Evolutionary conservation across 2,113 vertebrate species (phyloP).

Genomic region (Tauraco erythrolophus): DNA sequence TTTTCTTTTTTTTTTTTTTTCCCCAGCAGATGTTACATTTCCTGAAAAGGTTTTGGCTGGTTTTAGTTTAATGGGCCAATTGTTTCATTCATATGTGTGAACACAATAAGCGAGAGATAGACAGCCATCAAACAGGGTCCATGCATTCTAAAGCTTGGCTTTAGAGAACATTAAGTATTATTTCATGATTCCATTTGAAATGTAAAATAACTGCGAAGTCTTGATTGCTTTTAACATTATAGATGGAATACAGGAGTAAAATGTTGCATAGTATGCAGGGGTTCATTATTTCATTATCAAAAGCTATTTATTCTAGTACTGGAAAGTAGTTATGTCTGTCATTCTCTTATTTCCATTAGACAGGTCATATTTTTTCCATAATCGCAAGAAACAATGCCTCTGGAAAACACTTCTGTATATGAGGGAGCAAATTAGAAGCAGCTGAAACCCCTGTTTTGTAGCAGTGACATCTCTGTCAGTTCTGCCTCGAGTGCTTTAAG

Average conservation of each 20-base stretch:
- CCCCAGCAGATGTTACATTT: neutral
- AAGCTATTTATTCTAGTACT: neutral
- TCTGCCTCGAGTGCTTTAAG: neutral
- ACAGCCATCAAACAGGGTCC: neutral
- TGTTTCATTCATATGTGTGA: neutral
- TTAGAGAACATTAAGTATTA: neutral
- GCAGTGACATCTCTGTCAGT: neutral
- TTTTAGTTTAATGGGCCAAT: neutral
- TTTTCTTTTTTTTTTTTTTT: too few relatives aligned
- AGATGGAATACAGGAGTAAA: neutral
- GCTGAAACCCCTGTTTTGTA: conserved; percentile 11
- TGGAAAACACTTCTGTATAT: conserved; percentile 18
- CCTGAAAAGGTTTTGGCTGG: neutral
- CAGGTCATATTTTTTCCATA: neutral
- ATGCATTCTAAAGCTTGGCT: neutral
- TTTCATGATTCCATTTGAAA: neutral
- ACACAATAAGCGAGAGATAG: neutral
- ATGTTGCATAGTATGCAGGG: neutral
- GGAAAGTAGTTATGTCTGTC: neutral
- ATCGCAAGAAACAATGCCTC: neutral
- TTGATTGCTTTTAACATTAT: neutral
- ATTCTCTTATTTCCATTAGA: neutral
- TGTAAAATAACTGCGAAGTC: neutral
- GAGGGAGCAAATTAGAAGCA: conserved; percentile 14
- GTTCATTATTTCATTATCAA: neutral